Conservation (phyloP, 1,140 invertebrate species). For the Hesperophylax magnus region DNA sequence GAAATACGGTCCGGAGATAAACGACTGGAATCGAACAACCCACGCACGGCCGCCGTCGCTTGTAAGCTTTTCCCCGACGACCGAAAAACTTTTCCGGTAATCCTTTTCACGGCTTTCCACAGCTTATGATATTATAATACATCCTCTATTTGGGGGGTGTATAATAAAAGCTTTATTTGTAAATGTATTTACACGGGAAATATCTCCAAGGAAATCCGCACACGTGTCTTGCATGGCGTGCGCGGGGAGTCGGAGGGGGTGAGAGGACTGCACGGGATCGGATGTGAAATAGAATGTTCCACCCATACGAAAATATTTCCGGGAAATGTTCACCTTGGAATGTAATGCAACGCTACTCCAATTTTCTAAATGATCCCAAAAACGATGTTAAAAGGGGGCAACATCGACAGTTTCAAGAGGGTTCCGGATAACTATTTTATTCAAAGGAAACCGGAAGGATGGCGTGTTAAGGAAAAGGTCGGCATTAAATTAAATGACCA, state of each 20-base stretch:
- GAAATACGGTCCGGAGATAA: not conserved
- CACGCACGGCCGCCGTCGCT: not conserved
- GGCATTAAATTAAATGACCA: too few relatives aligned
- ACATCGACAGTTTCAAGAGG: not conserved
- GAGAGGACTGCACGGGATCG: not conserved
- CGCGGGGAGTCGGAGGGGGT: not conserved
- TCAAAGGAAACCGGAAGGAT: not conserved
- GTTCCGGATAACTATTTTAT: not conserved
- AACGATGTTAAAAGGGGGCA: not conserved
- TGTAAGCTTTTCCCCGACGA: not conserved
- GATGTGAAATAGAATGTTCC: not conserved
- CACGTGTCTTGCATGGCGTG: not conserved
- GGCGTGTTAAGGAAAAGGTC: not conserved
- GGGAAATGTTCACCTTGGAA: too few relatives aligned
- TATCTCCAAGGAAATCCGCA: not conserved
- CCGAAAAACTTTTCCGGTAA: slow-evolving; percentile 28
- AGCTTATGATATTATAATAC: slow-evolving; percentile 23
- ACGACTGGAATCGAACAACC: slow-evolving; percentile 24
- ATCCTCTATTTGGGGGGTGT: too few relatives aligned
- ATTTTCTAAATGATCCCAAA: not conserved
- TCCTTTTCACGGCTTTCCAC: slow-evolving; percentile 27
- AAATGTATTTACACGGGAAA: not conserved
- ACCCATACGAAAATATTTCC: too few relatives aligned
- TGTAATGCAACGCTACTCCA: not conserved
- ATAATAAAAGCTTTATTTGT: too few relatives aligned